Evolutionary conservation across 2,888 invertebrate species (phyloP).

Genomic region (Agrochola lota): DNA sequence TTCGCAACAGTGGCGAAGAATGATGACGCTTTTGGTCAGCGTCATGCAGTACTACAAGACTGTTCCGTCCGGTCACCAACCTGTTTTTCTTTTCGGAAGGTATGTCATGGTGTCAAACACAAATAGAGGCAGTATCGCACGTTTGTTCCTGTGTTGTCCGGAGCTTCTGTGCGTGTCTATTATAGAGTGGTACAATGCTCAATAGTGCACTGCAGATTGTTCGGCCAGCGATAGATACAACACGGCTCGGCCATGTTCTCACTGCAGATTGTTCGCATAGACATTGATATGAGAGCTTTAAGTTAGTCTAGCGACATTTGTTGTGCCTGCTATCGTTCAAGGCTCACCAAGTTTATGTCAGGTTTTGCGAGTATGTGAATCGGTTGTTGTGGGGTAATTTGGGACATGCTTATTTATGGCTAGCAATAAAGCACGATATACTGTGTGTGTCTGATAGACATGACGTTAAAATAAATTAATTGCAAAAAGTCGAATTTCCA

Average conservation of each 20-base stretch:
- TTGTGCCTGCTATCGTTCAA: not conserved
- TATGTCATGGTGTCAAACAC: not conserved
- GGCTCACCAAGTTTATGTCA: not conserved
- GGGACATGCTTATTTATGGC: not conserved
- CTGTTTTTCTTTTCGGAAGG: not conserved
- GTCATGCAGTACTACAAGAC: not conserved
- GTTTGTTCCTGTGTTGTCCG: not conserved
- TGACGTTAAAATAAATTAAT: not conserved
- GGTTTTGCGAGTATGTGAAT: not conserved
- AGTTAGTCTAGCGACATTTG: slow-evolving; percentile 1
- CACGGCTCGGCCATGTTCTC: not conserved
- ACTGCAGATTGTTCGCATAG: slow-evolving; percentile 4
- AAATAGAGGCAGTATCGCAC: not conserved
- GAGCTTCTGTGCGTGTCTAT: not conserved
- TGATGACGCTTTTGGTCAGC: not conserved
- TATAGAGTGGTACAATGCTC: slow-evolving; percentile 19
- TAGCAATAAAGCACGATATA: not conserved
- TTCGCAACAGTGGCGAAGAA: not conserved
- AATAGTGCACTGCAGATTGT: slow-evolving; percentile 16
- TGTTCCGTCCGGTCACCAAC: not conserved
- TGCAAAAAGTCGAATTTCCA: not conserved
- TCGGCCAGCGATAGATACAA: slow-evolving; percentile 16
- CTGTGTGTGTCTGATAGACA: too few species aligned
- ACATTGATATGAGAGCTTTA: slow-evolving; percentile 2
- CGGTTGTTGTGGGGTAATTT: not conserved